A percentile compares a stretch with the other conserved stretches of the same genome.
These are phyloP conservation scores for Azorinus chamasolen DNA, from an alignment of 2,888 invertebrate genomes.

Conservation along the genomic window DNA sequence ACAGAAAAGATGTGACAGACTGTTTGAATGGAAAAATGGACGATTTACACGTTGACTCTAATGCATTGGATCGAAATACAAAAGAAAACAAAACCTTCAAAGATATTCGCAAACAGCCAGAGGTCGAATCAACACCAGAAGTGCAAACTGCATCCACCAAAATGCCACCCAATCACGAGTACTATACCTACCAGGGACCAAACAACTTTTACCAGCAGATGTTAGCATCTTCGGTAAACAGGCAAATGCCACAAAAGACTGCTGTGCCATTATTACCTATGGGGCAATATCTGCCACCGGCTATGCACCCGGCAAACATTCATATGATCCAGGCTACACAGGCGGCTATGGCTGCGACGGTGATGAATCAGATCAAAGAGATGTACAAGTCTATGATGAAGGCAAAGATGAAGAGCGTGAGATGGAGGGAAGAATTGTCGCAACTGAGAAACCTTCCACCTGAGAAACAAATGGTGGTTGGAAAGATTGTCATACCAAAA, in stretches of 20 bases:
- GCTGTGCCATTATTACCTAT: not conserved
- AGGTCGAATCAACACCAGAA: not conserved
- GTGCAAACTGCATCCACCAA: conserved; percentile 2
- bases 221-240: no score
- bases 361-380: conserved; percentile 34
- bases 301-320: conserved; percentile 27
- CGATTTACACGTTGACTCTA: no score
- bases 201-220: no score
- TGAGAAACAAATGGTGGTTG: conserved; percentile 64
- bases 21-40: no score
- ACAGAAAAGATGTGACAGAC: no score
- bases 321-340: conserved; percentile 41
- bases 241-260: not conserved
- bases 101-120: no score
- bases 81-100: no score
- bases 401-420: conserved; percentile 58
- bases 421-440: conserved; percentile 73
- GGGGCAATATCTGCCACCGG: not conserved
- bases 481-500: conserved; percentile 74
- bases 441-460: conserved; percentile 69
- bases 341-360: conserved; percentile 25
- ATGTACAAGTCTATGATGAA: conserved; percentile 36
- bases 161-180: not conserved
- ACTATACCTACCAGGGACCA: conserved; percentile 3
- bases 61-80: no score